Base-by-base conservation (phyloP, 1,140 invertebrate genomes). In the Hyposmocoma kahamanoa region DNA sequence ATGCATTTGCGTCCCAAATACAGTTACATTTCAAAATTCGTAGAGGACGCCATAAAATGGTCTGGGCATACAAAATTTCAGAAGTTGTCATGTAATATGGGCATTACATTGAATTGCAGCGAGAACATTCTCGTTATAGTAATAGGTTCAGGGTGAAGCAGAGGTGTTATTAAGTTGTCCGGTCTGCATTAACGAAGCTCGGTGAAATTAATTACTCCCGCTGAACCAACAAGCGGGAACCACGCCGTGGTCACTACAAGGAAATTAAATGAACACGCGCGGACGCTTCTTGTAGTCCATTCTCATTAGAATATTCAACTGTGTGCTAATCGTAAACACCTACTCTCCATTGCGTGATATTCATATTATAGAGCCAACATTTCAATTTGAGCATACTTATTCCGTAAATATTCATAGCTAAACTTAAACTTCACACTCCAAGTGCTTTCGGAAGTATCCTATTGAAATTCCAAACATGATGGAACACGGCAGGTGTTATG, bases 221-320 rank as follows among this genome's bases (percentile, higher is more conserved):
- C 62, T 67, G 58, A 70, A 69, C 59, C 61, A 70, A 72, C 66
- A 67, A 67, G 64, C 62, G 54, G 61, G 66, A 63, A 65, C 8
- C 28, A 30, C 4, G 30, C 32, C 32, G 65, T 64, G 67, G 66
- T 62, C 65, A 69, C 48, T 47, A 60, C 49, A 58, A 73, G 70
- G 60, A 79, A 73, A 79, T 82, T 72, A 72, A 82, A 79, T 71
- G 57, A 71, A 67, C 59, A 57, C 58, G 51, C 56, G 49, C 61
- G 46, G 55, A 59, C 54, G 44, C 56, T 54, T 65, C 69, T 67
- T 56, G 44, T 47, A 32, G 42, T 50, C 51, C 50, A 42, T 59
- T 59, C 50, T 59, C 54, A 50, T 59, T 50, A 47, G 47, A 49
- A 17, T 17, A 17, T 1, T 17, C 24, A 26, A 11, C 5, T 11